Conservation (phyloP, 23 tunicate genomes). For the Halocynthia aurantium region DNA sequence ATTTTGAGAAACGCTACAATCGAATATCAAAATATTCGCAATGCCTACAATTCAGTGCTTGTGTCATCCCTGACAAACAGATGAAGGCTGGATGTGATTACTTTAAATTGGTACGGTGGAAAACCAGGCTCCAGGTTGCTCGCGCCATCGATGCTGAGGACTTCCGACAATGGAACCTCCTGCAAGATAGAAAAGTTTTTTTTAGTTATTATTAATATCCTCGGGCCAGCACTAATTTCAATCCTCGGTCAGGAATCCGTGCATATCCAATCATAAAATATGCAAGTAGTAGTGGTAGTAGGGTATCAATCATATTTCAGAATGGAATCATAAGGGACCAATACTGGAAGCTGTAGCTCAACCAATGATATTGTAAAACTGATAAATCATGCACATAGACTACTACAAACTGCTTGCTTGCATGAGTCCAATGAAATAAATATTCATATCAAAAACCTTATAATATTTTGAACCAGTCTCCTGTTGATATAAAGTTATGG, state of each 20-base stretch:
- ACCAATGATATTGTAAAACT: too few species aligned
- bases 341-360: too few species aligned
- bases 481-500: slow-evolving; percentile 69
- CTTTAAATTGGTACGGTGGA: slow-evolving; percentile 57
- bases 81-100: slow-evolving; percentile 56
- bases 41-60: slow-evolving; percentile 9
- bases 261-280: too few species aligned
- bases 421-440: too few species aligned
- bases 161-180: slow-evolving; percentile 78
- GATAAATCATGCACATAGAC: too few species aligned
- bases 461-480: slow-evolving; percentile 80
- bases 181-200: neutral
- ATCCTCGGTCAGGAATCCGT: too few species aligned
- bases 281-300: too few species aligned
- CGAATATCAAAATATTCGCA: neutral
- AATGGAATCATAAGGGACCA: too few species aligned
- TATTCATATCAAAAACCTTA: slow-evolving; percentile 33
- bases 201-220: too few species aligned
- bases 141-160: slow-evolving; percentile 66
- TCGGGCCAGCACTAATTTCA: too few species aligned
- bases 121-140: slow-evolving; percentile 28
- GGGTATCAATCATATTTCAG: too few species aligned
- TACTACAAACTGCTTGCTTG: too few species aligned
- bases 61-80: slow-evolving; percentile 72
- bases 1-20: neutral